These are phyloP conservation scores for Acheta domesticus DNA, from an alignment of 2,888 invertebrate species.

Conservation along the genomic window DNA sequence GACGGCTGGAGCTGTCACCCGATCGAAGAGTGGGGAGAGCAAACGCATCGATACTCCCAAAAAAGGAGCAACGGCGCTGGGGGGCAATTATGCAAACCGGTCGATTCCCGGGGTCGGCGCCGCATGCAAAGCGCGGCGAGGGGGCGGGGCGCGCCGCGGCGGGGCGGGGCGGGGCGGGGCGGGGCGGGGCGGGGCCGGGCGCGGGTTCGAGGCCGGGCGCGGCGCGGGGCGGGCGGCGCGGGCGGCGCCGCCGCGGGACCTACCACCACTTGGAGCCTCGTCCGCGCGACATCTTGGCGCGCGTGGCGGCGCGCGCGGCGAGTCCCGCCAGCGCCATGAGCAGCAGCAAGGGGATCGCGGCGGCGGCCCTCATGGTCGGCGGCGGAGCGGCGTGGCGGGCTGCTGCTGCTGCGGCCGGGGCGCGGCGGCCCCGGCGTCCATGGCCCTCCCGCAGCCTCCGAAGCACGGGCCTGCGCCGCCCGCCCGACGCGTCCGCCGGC, in stretches of 20 bases:
- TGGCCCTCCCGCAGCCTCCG: neutral
- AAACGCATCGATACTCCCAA: no score
- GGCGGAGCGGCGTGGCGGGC: neutral
- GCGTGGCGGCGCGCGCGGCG: conserved; percentile 44
- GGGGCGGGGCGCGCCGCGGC: no score
- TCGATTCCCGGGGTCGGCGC: no score
- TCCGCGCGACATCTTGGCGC: conserved; percentile 68
- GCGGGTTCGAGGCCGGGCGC: no score
- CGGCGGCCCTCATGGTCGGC: conserved; percentile 37
- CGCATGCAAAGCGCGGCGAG: no score
- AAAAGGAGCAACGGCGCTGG: no score
- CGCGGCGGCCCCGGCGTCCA: conserved; percentile 32
- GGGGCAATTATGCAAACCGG: no score
- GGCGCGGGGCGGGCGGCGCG: neutral
- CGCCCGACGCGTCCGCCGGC: neutral
- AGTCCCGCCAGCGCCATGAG: conserved; percentile 54
- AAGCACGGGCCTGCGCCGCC: neutral
- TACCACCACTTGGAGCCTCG: conserved; percentile 92
- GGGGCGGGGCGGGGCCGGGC: no score
- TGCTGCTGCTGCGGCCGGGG: conserved; percentile 10
- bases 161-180: no score
- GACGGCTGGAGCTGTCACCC: no score
- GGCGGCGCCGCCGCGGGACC: conserved; percentile 47
- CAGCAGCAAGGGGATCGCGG: conserved; percentile 47
- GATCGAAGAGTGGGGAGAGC: no score